Conservation (phyloP, 2,888 invertebrate genomes). For the Lepidonotus clava region DNA sequence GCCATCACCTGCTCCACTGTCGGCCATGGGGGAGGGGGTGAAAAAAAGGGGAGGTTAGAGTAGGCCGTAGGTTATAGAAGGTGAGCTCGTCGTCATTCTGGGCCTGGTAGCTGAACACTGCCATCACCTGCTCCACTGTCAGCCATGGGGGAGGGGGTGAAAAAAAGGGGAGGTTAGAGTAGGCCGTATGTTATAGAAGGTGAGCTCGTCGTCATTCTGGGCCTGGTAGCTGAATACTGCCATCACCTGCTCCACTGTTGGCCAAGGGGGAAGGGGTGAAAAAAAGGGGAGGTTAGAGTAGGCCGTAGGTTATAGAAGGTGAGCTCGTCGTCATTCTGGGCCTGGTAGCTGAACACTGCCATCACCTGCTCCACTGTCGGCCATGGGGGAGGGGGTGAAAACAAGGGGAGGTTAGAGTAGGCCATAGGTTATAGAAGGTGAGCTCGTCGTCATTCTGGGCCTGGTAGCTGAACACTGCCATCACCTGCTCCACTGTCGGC, state of each 20-base stretch:
- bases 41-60: too few species aligned
- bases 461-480: conserved; percentile 77
- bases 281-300: too few species aligned
- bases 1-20: conserved; percentile 87
- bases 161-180: too few species aligned
- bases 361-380: conserved; percentile 88
- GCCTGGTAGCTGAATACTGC: conserved; percentile 78
- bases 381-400: too few species aligned
- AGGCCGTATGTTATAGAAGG: conserved; percentile 79
- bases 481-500: conserved; percentile 88
- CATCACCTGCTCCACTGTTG: conserved; percentile 87
- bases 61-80: too few species aligned
- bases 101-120: conserved; percentile 77
- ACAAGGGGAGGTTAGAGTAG: too few species aligned
- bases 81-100: conserved; percentile 79
- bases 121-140: conserved; percentile 87
- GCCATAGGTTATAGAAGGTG: conserved; percentile 79
- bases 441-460: conserved; percentile 79
- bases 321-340: conserved; percentile 79
- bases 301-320: conserved; percentile 79
- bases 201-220: conserved; percentile 79
- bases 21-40: too few species aligned
- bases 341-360: conserved; percentile 77
- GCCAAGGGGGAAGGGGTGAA: too few species aligned
- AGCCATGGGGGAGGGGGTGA: too few species aligned